Evolutionary conservation across 1,140 invertebrate species (phyloP).

Genomic region (Andricus grossulariae): DNA sequence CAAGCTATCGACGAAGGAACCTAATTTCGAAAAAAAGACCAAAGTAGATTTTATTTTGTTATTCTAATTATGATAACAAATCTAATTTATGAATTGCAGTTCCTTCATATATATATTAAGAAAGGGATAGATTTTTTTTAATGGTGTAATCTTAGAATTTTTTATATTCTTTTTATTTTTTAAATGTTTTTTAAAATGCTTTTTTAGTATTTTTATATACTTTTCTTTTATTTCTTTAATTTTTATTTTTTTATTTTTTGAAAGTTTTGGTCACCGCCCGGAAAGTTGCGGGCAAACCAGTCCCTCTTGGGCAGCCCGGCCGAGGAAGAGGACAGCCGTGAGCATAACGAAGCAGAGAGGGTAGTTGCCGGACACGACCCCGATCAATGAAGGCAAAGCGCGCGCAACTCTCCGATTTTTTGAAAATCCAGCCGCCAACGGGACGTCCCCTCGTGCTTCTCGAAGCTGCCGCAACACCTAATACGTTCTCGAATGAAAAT

Average conservation of each 20-base stretch:
- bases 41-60: conserved; percentile 36
- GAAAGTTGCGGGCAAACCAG: conserved; percentile 60
- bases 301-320: conserved; percentile 44
- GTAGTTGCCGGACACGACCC: conserved; percentile 55
- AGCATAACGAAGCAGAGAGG: conserved; percentile 56
- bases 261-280: conserved; percentile 69
- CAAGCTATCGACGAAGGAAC: not conserved
- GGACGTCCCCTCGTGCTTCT: conserved; percentile 47
- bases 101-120: too few relatives aligned
- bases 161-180: conserved; percentile 45
- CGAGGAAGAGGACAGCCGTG: conserved; percentile 56
- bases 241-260: conserved; percentile 31
- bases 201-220: conserved; percentile 32
- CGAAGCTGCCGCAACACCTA: conserved; percentile 32
- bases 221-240: conserved; percentile 43
- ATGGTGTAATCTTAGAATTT: conserved; percentile 11
- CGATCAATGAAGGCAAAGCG: conserved; percentile 72
- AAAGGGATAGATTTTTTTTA: too few relatives aligned
- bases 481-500: conserved; percentile 36
- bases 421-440: conserved; percentile 71
- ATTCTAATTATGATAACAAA: not conserved
- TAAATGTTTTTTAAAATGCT: conserved; percentile 32
- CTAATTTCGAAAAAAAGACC: conserved; percentile 10
- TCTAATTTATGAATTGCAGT: too few relatives aligned
- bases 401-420: conserved; percentile 71